Evolutionary conservation across 1,140 invertebrate genomes (phyloP).

Genomic region (Atta colombica): DNA sequence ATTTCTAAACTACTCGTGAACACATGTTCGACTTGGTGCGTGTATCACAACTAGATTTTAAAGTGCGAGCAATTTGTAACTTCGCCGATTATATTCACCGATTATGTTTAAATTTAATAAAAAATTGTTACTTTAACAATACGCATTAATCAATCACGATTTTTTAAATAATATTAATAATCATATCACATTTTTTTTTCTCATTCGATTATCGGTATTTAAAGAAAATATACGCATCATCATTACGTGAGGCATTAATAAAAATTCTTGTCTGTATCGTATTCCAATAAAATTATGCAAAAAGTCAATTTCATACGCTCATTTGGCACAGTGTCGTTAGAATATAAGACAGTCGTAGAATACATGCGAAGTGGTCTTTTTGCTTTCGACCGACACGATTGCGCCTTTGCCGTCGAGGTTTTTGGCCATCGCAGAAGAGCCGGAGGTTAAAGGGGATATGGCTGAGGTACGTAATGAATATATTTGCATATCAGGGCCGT

Average conservation of each 20-base stretch:
- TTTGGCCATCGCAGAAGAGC: slow-evolving; percentile 66
- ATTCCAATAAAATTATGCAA: slow-evolving; percentile 35
- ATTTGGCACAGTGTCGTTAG: slow-evolving; percentile 54
- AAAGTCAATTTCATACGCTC: slow-evolving; percentile 48
- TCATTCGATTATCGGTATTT: background rate
- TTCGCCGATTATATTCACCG: background rate
- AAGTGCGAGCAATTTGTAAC: slow-evolving; percentile 54
- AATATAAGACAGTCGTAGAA: slow-evolving; percentile 57
- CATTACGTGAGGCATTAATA: background rate
- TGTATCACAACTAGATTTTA: slow-evolving; percentile 45
- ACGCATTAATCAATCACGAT: background rate
- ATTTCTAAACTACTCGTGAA: slow-evolving; percentile 43
- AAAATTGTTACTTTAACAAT: background rate
- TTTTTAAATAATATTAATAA: background rate
- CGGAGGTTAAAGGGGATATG: slow-evolving; percentile 77
- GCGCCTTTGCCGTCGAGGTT: slow-evolving; percentile 65
- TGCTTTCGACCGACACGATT: slow-evolving; percentile 49
- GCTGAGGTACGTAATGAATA: slow-evolving; percentile 84
- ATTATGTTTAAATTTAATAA: slow-evolving; percentile 6
- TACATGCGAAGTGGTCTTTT: slow-evolving; percentile 34
- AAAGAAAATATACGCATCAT: background rate
- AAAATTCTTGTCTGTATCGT: slow-evolving; percentile 18
- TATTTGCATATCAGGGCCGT: slow-evolving; percentile 86
- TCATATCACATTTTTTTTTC: background rate
- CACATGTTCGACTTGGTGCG: slow-evolving; percentile 54